phyloP scores from a whole-genome alignment of 2,888 invertebrate genomes.

The Orchestes rusci region DNA sequence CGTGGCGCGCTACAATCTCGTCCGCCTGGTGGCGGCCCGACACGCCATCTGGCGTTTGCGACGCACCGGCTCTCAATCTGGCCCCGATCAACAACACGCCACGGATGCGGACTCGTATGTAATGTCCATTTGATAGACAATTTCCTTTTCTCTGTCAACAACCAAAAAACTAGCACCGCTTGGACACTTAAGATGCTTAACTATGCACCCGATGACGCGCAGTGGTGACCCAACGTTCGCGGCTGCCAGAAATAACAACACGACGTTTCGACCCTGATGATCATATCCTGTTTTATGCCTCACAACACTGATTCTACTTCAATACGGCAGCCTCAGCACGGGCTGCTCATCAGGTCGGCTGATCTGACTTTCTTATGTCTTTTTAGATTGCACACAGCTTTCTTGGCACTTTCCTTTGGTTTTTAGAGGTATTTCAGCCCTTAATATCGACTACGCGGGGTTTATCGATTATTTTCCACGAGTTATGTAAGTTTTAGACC shows the following conservation, averaged over 20 bases:
- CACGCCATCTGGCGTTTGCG: constrained; percentile 65
- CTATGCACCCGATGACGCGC: too few relatives aligned
- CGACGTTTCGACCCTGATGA: too few relatives aligned
- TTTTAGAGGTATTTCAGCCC: too few relatives aligned
- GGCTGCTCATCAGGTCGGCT: constrained; percentile 24
- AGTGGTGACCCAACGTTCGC: too few relatives aligned
- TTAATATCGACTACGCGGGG: too few relatives aligned
- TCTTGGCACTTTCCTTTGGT: too few relatives aligned
- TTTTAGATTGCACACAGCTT: constrained; percentile 1
- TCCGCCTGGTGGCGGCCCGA: constrained; percentile 64
- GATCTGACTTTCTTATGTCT: constrained; percentile 21
- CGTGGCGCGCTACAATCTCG: constrained; percentile 64
- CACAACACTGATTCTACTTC: constrained; percentile 23
- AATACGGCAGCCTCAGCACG: constrained; percentile 20
- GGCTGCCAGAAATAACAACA: too few relatives aligned
- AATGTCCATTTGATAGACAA: constrained; percentile 24
- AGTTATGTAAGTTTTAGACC: too few relatives aligned
- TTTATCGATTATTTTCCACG: too few relatives aligned
- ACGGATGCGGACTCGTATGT: constrained; percentile 45
- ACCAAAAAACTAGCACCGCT: constrained; percentile 12
- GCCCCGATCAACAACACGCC: constrained; percentile 29
- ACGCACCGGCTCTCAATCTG: constrained; percentile 43
- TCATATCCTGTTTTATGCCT: constrained; percentile 25
- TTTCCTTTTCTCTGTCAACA: too few relatives aligned
- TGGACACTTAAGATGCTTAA: constrained; percentile 15